Evolutionary conservation across 2,888 invertebrate species (phyloP).

Genomic region (Nephrotoma guestfalica): DNA sequence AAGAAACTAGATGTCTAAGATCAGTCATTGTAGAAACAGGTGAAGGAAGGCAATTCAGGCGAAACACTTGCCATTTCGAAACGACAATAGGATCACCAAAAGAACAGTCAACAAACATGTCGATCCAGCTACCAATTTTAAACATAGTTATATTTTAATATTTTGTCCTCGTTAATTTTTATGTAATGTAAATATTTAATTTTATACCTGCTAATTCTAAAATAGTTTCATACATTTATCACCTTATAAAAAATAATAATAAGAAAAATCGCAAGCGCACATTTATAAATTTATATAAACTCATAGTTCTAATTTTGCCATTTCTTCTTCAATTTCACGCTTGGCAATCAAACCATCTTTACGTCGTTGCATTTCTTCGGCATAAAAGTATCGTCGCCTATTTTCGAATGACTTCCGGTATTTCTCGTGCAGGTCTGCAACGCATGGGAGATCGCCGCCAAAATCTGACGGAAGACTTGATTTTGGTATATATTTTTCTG

Average conservation of each 20-base stretch:
- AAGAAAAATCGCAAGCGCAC: not conserved
- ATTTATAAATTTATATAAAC: not conserved
- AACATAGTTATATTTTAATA: too few relatives aligned
- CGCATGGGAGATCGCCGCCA: constrained; percentile 37
- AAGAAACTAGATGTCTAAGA: too few relatives aligned
- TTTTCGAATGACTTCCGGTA: constrained; percentile 10
- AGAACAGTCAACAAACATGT: too few relatives aligned
- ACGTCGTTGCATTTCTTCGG: constrained; percentile 13
- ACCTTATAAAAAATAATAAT: not conserved
- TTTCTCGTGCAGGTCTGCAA: constrained; percentile 11
- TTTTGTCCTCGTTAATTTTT: too few relatives aligned
- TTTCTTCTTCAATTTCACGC: not conserved
- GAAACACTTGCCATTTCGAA: too few relatives aligned
- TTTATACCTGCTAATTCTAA: too few relatives aligned
- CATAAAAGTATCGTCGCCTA: constrained; percentile 12
- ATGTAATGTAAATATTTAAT: too few relatives aligned
- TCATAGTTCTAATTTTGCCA: not conserved
- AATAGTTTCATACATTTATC: not conserved
- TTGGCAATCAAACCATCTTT: not conserved
- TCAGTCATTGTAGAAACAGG: too few relatives aligned
- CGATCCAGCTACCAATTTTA: too few relatives aligned
- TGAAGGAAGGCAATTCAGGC: too few relatives aligned
- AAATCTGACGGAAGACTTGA: constrained; percentile 43
- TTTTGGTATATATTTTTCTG: constrained; percentile 39
- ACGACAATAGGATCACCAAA: too few relatives aligned